A percentile compares a stretch with the other conserved stretches of the same genome.
Conservation (phyloP, 1,140 invertebrate species). For the Drosophila azteca region DNA sequence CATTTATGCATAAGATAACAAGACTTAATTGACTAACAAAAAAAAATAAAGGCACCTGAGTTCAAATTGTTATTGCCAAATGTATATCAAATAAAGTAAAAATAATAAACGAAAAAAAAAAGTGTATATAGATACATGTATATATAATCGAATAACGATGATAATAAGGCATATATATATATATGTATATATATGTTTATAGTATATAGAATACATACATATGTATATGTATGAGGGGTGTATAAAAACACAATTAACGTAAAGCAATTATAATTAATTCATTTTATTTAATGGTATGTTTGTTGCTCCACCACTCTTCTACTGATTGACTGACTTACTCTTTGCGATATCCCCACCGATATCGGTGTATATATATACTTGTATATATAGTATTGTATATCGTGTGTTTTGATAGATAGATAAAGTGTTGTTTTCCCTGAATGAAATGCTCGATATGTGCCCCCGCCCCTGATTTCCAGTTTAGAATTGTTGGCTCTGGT, state of each 20-base stretch:
- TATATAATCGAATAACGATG: slow-evolving; percentile 13
- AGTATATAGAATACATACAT: slow-evolving; percentile 18
- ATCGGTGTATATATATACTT: slow-evolving; percentile 40
- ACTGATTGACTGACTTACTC: slow-evolving; percentile 57
- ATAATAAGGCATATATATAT: slow-evolving; percentile 7
- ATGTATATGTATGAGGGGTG: slow-evolving; percentile 3
- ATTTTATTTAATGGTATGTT: slow-evolving; percentile 70
- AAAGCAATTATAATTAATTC: slow-evolving; percentile 57
- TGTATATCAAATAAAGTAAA: slow-evolving; percentile 49
- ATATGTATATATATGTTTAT: slow-evolving; percentile 14
- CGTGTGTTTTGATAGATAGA: slow-evolving; percentile 19
- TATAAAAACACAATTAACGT: slow-evolving; percentile 29
- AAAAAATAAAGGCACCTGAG: slow-evolving; percentile 76
- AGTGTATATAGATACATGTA: slow-evolving; percentile 7
- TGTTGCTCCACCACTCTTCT: slow-evolving; percentile 40
- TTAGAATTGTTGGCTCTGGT: slow-evolving; percentile 59
- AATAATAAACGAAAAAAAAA: slow-evolving; percentile 50
- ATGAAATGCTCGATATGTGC: slow-evolving; percentile 67
- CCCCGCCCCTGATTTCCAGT: slow-evolving; percentile 5
- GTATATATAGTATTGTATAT: slow-evolving; percentile 18
- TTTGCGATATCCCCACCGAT: slow-evolving; percentile 37
- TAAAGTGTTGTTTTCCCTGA: slow-evolving; percentile 81
- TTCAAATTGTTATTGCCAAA: slow-evolving; percentile 78
- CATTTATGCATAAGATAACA: slow-evolving; percentile 76
- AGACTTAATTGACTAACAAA: slow-evolving; percentile 79